phyloP scores from a whole-genome alignment of 2,888 invertebrate genomes.

The Lumbricus terrestris region DNA sequence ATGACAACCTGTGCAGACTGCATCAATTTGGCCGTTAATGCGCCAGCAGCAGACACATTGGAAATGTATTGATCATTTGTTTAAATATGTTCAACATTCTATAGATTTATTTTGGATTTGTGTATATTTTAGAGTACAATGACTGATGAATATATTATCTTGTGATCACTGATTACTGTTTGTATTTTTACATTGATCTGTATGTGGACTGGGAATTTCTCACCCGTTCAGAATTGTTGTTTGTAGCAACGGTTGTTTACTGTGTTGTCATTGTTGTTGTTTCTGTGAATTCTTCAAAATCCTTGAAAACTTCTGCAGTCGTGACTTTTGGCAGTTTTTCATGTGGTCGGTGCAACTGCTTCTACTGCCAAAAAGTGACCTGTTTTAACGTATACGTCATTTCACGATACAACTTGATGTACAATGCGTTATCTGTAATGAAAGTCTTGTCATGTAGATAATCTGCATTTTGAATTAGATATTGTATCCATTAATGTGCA shows the following conservation, averaged over 20 bases:
- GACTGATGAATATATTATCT: not conserved
- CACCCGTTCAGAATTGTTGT: not conserved
- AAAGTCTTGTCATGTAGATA: not conserved
- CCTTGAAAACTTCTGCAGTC: conserved; percentile 3
- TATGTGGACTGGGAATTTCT: not conserved
- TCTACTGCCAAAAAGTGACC: not conserved
- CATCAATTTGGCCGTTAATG: not conserved
- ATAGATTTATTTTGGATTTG: not conserved
- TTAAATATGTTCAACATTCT: not conserved
- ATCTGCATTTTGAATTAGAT: not conserved
- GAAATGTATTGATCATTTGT: conserved; percentile 3
- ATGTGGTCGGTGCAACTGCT: not conserved
- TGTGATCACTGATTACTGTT: not conserved
- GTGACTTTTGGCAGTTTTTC: conserved; percentile 3
- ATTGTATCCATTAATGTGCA: not conserved
- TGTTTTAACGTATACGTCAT: not conserved
- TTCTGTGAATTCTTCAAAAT: not conserved
- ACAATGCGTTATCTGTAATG: not conserved
- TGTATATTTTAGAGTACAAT: not conserved
- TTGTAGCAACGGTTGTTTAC: not conserved
- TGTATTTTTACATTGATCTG: not conserved
- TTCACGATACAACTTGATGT: not conserved
- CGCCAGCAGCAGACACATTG: not conserved
- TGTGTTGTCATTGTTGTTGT: too few species aligned
- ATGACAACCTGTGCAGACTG: not conserved